Percentiles rank a stretch among this genome's conserved stretches.
These are phyloP conservation scores for Garrulus glandarius DNA, from an alignment of 2,797 vertebrate genomes.

Conservation along the genomic window DNA sequence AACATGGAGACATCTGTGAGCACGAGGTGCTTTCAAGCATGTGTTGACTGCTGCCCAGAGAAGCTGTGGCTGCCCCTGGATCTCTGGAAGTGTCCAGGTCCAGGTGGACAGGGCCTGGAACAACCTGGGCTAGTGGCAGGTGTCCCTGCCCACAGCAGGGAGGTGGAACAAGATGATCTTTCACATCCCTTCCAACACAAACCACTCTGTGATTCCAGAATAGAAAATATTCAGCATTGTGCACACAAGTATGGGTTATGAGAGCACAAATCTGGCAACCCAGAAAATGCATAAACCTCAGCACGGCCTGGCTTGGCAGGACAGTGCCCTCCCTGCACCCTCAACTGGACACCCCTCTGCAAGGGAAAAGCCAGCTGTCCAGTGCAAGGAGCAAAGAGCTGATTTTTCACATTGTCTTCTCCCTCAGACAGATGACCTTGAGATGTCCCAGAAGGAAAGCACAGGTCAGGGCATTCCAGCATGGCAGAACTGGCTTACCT, in stretches of 20 bases:
- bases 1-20: not conserved
- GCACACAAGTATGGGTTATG: not conserved
- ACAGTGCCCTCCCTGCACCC: not conserved
- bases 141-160: not conserved
- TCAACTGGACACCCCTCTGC: not conserved
- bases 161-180: accelerated
- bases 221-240: not conserved
- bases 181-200: not conserved
- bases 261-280: not conserved
- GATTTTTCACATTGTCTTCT: not conserved
- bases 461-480: not conserved
- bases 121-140: not conserved
- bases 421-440: not conserved
- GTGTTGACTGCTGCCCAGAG: not conserved
- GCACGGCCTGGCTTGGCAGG: not conserved
- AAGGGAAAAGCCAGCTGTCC: not conserved
- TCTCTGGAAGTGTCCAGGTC: not conserved
- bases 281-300: not conserved
- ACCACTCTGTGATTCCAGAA: not conserved
- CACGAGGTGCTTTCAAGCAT: not conserved
- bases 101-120: not conserved
- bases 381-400: not conserved
- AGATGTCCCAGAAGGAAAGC: not conserved
- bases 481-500: not conserved
- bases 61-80: not conserved